Evolutionary conservation across 2,888 invertebrate species (phyloP), one percentile per base, ranked within the genome.

Genomic region (Calameuta pallipes): DNA sequence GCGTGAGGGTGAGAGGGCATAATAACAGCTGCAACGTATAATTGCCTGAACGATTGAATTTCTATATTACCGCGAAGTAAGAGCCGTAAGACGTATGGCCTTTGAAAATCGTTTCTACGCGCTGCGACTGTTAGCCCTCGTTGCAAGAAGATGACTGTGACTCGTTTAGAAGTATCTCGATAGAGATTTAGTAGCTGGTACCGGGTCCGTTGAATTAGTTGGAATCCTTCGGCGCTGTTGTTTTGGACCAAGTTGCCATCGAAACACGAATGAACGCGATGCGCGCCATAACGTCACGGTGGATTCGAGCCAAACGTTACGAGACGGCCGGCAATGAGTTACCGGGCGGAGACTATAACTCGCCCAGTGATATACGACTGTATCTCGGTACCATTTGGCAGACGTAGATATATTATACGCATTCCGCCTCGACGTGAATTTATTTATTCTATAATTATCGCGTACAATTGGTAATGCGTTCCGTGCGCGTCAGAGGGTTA

Each of bases 371-470:
- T 91, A 90, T 91, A 91, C 89, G 89, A 87, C 90, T 88, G 91
- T 89, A 91, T 91, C 91, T 90, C 89, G 88, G 90, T 90, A 90
- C 90, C 91, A 91, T 91, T 91, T 91, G 91, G 90, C 91, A 91
- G 91, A 91, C 91, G 90, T 89, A 89, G 91, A 91, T 91, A 91
- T 91, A 91, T 91, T 89, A 88, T 88, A 85, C 88, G 89, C 90
- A 90, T 90, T 89, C 90, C 89, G 84, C 85, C 85, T 79, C 86
- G 90, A 90, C 90, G 89, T 91, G 85, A 90, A 91, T 91, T 91
- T 91, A 91, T 91, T 91, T 91, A 91, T 91, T 91, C 91, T 90
- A 90, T 91, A 91, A 91, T 91, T 91, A 91, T 90, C 90, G 88
- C 88, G 87, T 87, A 88, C 90, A 88, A 91, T 91, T 88, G 90